Conservation (phyloP, 2,888 invertebrate species). For the Taenaris catops region DNA sequence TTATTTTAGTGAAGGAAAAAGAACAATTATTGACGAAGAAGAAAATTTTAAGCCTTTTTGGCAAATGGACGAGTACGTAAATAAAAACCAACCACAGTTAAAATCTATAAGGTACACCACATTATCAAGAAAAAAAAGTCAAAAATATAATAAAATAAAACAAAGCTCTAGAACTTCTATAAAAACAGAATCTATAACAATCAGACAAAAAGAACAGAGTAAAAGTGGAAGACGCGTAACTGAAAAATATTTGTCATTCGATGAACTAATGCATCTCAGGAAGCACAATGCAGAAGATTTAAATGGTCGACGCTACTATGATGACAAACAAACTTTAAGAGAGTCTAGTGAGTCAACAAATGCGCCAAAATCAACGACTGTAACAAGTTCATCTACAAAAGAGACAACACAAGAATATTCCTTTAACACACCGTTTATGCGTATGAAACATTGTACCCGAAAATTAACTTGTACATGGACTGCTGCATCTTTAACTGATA, state of each 20-base stretch:
- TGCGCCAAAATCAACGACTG: too few species aligned
- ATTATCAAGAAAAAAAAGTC: conserved; percentile 33
- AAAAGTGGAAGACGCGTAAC: conserved; percentile 32
- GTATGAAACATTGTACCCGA: conserved; percentile 56
- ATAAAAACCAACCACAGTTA: conserved; percentile 34
- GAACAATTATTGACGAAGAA: conserved; percentile 38
- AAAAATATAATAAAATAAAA: conserved; percentile 20
- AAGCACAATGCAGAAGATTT: conserved; percentile 37
- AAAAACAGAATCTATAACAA: conserved; percentile 53
- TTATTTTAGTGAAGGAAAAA: conserved; percentile 44
- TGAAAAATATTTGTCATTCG: conserved; percentile 68
- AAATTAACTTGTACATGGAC: conserved; percentile 70
- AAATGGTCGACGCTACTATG: conserved; percentile 23
- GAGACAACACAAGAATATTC: conserved; percentile 34
- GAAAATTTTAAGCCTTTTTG: conserved; percentile 50
- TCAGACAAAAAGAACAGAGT: conserved; percentile 32
- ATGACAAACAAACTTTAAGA: conserved; percentile 35
- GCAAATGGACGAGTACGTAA: conserved; percentile 45
- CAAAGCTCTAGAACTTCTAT: conserved; percentile 30
- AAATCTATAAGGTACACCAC: conserved; percentile 58
- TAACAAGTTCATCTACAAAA: conserved; percentile 6
- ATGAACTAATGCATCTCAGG: conserved; percentile 62
- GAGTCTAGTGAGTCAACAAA: conserved; percentile 8
- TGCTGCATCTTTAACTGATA: conserved; percentile 35
- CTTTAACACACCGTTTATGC: conserved; percentile 45